These are phyloP conservation scores for Hydrotaea cyrtoneurina DNA, from an alignment of 2,888 invertebrate species.

Conservation along the genomic window DNA sequence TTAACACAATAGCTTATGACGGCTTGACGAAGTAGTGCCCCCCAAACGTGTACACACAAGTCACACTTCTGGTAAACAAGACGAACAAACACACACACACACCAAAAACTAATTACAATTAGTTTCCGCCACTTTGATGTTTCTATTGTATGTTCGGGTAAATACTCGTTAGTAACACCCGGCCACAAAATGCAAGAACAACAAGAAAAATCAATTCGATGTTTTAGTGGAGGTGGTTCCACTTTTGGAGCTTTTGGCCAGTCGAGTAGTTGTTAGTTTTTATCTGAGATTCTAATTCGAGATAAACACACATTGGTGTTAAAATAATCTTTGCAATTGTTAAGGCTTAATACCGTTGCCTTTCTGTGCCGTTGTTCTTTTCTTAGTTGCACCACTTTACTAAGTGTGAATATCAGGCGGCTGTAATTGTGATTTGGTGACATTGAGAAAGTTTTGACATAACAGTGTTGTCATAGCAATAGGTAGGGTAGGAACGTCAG, in stretches of 20 bases:
- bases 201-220: constrained; percentile 16
- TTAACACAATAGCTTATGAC: not conserved
- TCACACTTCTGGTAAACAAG: not conserved
- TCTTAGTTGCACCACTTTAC: not conserved
- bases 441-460: constrained; percentile 34
- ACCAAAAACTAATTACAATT: constrained; percentile 6
- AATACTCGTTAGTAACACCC: constrained; percentile 18
- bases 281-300: not conserved
- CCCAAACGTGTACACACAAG: not conserved
- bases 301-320: not conserved
- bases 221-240: not conserved
- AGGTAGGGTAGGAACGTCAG: not conserved
- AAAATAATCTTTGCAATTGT: not conserved
- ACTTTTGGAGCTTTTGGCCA: not conserved
- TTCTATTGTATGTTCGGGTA: not conserved
- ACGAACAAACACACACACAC: not conserved
- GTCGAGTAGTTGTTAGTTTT: not conserved
- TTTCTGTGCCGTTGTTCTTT: not conserved
- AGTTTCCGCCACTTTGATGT: constrained; percentile 3
- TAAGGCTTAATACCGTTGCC: not conserved
- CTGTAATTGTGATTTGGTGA: not conserved
- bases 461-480: constrained; percentile 38
- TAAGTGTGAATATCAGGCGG: not conserved
- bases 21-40: not conserved
- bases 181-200: not conserved